Conservation (phyloP, 2,888 invertebrate genomes). For the Rhingia campestris region DNA sequence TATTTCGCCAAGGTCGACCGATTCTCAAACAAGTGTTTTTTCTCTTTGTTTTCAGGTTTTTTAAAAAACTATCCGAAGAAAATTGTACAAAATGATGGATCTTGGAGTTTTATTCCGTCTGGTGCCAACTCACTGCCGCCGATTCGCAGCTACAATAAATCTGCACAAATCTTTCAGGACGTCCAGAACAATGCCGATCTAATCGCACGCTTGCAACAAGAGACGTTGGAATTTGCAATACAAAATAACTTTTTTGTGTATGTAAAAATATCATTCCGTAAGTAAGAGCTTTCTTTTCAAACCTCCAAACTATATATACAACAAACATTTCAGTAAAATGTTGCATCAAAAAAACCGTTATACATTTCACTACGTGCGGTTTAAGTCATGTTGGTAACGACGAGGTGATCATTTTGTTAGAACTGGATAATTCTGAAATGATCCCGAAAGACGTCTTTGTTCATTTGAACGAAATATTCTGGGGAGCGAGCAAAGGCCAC, state of each 20-base stretch:
- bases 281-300: slow-evolving; percentile 81
- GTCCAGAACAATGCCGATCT: slow-evolving; percentile 84
- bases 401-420: slow-evolving; percentile 90
- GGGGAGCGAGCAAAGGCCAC: slow-evolving; percentile 86
- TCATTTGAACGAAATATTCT: slow-evolving; percentile 89
- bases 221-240: slow-evolving; percentile 88
- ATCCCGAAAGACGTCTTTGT: slow-evolving; percentile 89
- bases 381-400: slow-evolving; percentile 92
- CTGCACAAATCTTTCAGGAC: slow-evolving; percentile 80
- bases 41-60: not conserved
- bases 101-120: slow-evolving; percentile 80
- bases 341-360: slow-evolving; percentile 88
- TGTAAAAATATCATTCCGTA: slow-evolving; percentile 89
- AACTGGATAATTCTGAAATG: slow-evolving; percentile 86
- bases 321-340: slow-evolving; percentile 86
- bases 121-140: slow-evolving; percentile 85
- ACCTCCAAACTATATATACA: slow-evolving; percentile 35
- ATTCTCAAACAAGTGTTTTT: not conserved
- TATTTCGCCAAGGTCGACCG: not conserved
- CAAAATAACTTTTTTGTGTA: slow-evolving; percentile 89
- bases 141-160: slow-evolving; percentile 79
- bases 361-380: slow-evolving; percentile 91
- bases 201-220: slow-evolving; percentile 85
- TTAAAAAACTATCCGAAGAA: slow-evolving; percentile 26
- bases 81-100: slow-evolving; percentile 75